Evolutionary conservation across 2,888 invertebrate species (phyloP).

Genomic region (Chouioia cunea): DNA sequence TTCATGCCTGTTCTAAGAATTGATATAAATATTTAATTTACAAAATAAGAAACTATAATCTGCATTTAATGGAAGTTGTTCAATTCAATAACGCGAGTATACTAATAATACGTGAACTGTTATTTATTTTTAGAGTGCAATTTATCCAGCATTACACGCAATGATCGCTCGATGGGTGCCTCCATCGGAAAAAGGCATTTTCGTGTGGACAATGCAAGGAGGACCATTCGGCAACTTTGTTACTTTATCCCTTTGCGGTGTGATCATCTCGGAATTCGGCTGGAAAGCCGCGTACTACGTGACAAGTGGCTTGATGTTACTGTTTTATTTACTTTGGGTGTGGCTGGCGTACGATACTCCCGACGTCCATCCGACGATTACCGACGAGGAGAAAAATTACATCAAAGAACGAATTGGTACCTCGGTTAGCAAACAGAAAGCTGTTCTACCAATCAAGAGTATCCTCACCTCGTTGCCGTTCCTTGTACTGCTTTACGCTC

Average conservation of each 20-base stretch:
- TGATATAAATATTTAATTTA: too few relatives aligned
- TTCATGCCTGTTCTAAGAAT: too few relatives aligned
- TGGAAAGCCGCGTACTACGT: constrained; percentile 80
- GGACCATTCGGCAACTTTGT: constrained; percentile 81
- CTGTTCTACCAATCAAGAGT: constrained; percentile 74
- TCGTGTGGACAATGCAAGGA: constrained; percentile 78
- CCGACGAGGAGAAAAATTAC: constrained; percentile 74
- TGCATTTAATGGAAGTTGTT: too few relatives aligned
- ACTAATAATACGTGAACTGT: too few relatives aligned
- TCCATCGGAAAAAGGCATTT: constrained; percentile 82
- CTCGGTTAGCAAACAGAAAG: constrained; percentile 61
- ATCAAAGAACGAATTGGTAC: constrained; percentile 69
- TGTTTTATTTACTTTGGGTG: constrained; percentile 76
- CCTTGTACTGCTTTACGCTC: constrained; percentile 76
- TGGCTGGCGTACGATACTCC: constrained; percentile 78
- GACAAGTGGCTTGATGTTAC: constrained; percentile 72
- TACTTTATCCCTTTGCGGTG: constrained; percentile 78
- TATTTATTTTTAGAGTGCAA: constrained; percentile 72
- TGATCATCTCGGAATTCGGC: constrained; percentile 74
- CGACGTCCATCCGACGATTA: constrained; percentile 74
- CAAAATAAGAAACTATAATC: too few relatives aligned
- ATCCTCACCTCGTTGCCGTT: constrained; percentile 78
- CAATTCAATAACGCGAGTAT: too few relatives aligned
- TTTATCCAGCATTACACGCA: constrained; percentile 78
- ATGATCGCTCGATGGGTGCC: constrained; percentile 83